phyloP scores from a whole-genome alignment of 2,888 invertebrate genomes.

The Nemurella pictetii region DNA sequence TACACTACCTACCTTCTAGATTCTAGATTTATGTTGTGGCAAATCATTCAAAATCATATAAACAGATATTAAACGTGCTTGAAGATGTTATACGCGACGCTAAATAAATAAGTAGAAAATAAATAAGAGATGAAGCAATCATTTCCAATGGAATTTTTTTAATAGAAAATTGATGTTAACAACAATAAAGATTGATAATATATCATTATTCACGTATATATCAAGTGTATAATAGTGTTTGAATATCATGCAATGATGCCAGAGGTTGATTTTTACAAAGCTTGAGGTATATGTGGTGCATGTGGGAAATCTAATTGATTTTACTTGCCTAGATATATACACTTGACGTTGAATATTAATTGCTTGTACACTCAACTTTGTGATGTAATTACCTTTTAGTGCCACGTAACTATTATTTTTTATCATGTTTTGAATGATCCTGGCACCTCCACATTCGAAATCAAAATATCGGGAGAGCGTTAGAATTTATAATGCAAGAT shows the following conservation, averaged over 20 bases:
- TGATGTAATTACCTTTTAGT: no score
- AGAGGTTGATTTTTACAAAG: not conserved
- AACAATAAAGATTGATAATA: not conserved
- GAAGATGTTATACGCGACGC: not conserved
- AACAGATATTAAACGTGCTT: not conserved
- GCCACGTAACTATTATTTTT: no score
- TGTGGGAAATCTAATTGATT: no score
- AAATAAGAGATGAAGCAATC: constrained; percentile 15
- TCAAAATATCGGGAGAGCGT: not conserved
- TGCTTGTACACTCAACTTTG: no score
- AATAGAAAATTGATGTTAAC: not conserved
- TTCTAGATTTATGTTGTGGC: not conserved
- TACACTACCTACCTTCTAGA: not conserved
- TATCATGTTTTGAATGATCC: no score
- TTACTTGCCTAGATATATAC: no score
- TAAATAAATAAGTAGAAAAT: not conserved
- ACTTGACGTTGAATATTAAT: no score
- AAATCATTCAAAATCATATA: not conserved
- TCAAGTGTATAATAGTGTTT: not conserved
- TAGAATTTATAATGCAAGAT: not conserved
- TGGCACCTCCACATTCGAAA: not conserved
- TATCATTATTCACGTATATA: not conserved
- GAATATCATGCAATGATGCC: not conserved
- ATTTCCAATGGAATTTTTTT: not conserved
- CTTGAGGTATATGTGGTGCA: no score